Percentiles rank a stretch among this genome's conserved stretches.
These are phyloP conservation scores for Cardinalis cardinalis DNA, from an alignment of 2,113 vertebrate species.

Conservation along the genomic window DNA sequence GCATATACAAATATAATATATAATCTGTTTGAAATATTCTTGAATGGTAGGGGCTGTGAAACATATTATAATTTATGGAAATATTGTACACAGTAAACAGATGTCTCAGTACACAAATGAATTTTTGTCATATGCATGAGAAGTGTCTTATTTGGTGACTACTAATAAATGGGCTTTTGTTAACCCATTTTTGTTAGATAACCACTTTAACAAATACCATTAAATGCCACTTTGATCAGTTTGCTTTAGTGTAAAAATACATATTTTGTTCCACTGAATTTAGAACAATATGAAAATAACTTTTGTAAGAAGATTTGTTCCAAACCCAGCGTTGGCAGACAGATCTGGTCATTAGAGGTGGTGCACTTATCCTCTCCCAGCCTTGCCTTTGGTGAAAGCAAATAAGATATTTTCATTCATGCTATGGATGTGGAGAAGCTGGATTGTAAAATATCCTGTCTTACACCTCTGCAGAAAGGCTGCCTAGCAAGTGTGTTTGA, in stretches of 20 bases:
- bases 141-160: slow-evolving; percentile 61
- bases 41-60: slow-evolving; percentile 41
- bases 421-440: not conserved
- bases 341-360: not conserved
- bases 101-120: slow-evolving; percentile 32
- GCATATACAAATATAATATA: slow-evolving; percentile 58
- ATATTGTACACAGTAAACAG: slow-evolving; percentile 44
- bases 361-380: not conserved
- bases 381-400: not conserved
- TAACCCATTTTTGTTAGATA: slow-evolving; percentile 49
- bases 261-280: slow-evolving; percentile 6
- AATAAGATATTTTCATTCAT: not conserved
- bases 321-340: not conserved
- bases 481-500: not conserved
- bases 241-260: slow-evolving; percentile 38
- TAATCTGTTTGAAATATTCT: slow-evolving; percentile 60
- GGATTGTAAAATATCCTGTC: not conserved
- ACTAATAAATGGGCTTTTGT: slow-evolving; percentile 51
- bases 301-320: slow-evolving; percentile 15
- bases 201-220: slow-evolving; percentile 52
- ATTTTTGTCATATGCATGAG: slow-evolving; percentile 52
- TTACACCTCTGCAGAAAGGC: not conserved
- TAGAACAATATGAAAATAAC: not conserved
- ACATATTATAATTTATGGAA: slow-evolving; percentile 50
- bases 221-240: slow-evolving; percentile 47